A percentile compares a stretch with the other conserved stretches of the same genome.
These are phyloP conservation scores for Coptodon bakossiorum DNA, from an alignment of 2,113 vertebrate species.

Conservation along the genomic window DNA sequence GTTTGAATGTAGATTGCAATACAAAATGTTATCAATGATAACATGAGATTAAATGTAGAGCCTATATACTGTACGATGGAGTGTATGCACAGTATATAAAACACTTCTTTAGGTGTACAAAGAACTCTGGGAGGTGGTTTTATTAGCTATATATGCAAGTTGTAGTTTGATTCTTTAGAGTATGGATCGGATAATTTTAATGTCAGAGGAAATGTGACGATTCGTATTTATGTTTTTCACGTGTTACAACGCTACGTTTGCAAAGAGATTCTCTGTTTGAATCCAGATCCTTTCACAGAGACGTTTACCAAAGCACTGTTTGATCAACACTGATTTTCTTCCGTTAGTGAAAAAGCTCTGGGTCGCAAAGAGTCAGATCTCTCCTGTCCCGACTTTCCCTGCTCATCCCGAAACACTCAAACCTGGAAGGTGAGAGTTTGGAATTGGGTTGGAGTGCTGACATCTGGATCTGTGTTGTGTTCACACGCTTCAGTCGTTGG, in stretches of 20 bases:
- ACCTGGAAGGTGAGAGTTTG: neutral
- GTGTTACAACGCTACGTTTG: neutral
- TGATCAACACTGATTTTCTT: conserved; percentile 1
- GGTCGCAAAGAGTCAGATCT: neutral
- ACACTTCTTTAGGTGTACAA: neutral
- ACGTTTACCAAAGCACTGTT: conserved; percentile 55
- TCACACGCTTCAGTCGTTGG: neutral
- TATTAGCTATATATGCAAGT: conserved; percentile 21
- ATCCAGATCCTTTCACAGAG: neutral
- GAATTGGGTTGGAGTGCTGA: neutral
- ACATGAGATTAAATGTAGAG: neutral
- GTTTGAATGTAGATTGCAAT: conserved; percentile 37
- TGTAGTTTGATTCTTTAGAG: neutral
- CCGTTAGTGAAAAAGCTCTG: neutral
- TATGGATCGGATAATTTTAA: neutral
- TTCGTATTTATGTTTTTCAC: neutral
- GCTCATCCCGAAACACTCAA: neutral
- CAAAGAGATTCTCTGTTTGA: neutral
- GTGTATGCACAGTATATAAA: neutral
- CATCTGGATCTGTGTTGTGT: neutral
- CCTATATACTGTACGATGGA: neutral
- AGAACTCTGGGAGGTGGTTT: neutral
- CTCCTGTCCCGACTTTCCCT: neutral
- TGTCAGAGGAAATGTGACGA: neutral
- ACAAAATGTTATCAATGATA: neutral